phyloP scores from a whole-genome alignment of 2,113 vertebrate genomes.

The Potamarius usumacintae region DNA sequence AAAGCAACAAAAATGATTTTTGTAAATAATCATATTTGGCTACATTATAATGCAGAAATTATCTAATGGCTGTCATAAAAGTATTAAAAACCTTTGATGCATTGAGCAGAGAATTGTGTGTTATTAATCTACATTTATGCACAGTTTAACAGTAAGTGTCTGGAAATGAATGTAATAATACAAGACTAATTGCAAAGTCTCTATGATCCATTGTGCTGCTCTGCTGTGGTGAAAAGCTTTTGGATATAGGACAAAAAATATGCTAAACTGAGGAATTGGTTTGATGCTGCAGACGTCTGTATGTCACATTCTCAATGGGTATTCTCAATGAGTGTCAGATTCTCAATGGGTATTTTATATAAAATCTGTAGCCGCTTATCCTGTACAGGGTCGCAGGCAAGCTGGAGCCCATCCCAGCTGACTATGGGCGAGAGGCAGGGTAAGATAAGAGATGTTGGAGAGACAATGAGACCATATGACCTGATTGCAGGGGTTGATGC shows the following conservation, averaged over 20 bases:
- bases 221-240: conserved; percentile 26
- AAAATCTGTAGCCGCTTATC: too few species aligned
- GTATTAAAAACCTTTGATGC: conserved; percentile 40
- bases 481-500: not conserved
- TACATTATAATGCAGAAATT: not conserved
- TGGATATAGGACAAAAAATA: conserved; percentile 13
- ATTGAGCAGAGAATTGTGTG: conserved; percentile 23
- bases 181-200: conserved; percentile 17
- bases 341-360: not conserved
- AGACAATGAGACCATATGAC: not conserved
- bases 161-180: conserved; percentile 42
- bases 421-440: too few species aligned
- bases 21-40: conserved; percentile 26
- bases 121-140: conserved; percentile 44
- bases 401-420: too few species aligned
- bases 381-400: too few species aligned
- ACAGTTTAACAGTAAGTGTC: conserved; percentile 43
- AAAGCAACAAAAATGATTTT: conserved; percentile 23
- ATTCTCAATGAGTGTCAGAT: not conserved
- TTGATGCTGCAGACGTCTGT: not conserved
- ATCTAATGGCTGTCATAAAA: conserved; percentile 42
- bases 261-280: not conserved
- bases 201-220: conserved; percentile 10
- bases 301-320: conserved; percentile 13
- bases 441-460: too few species aligned